These are phyloP conservation scores for Chironomus tepperi DNA, from an alignment of 1,140 invertebrate genomes.

Conservation along the genomic window DNA sequence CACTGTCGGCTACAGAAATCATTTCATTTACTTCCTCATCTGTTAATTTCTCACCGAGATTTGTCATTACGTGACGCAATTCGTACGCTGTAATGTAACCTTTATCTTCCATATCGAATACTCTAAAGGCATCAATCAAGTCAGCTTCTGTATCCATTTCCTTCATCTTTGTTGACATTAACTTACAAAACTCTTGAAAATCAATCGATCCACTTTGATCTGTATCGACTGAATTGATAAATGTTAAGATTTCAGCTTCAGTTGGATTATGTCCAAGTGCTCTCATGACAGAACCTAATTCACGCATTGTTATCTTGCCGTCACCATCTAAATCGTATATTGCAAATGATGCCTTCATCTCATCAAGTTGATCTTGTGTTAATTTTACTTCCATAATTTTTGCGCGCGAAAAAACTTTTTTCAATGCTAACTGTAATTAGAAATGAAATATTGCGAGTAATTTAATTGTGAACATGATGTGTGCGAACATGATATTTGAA, in stretches of 20 bases:
- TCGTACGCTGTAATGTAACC: conserved; percentile 84
- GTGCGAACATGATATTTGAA: too few species aligned
- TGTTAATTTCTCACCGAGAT: conserved; percentile 82
- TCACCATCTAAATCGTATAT: conserved; percentile 54
- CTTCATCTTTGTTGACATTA: conserved; percentile 29
- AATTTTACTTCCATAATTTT: not conserved
- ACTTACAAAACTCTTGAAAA: conserved; percentile 32
- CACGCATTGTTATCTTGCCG: conserved; percentile 65
- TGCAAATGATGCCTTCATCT: conserved; percentile 30
- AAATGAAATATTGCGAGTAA: too few species aligned
- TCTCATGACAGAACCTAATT: conserved; percentile 38
- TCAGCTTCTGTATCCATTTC: conserved; percentile 27
- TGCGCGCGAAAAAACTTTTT: too few species aligned
- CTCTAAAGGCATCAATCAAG: conserved; percentile 42
- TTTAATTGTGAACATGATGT: too few species aligned
- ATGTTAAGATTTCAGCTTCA: conserved; percentile 37
- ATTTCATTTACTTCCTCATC: conserved; percentile 89
- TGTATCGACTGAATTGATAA: conserved; percentile 38
- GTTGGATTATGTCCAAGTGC: conserved; percentile 40
- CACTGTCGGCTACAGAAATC: conserved; percentile 85
- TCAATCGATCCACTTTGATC: conserved; percentile 40
- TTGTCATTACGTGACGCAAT: conserved; percentile 89
- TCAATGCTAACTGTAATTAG: too few species aligned
- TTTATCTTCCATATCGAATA: conserved; percentile 90
- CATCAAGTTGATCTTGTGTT: not conserved